phyloP scores from a whole-genome alignment of 2,888 invertebrate genomes.

The Acrocyrtus sp. region DNA sequence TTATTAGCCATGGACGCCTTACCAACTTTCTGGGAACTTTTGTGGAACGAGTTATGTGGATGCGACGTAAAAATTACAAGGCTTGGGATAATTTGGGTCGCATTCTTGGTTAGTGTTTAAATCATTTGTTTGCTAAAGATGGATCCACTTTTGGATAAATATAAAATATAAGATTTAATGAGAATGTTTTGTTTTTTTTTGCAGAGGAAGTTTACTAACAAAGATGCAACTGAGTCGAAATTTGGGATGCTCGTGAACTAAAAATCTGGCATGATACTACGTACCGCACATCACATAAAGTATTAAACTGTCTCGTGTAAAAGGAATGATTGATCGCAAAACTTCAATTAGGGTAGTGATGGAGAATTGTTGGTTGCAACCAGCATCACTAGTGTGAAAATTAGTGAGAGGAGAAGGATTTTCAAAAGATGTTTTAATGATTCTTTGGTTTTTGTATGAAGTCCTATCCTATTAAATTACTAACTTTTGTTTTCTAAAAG shows the following conservation, averaged over 20 bases:
- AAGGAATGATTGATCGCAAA: not conserved
- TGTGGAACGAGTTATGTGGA: slow-evolving; percentile 52
- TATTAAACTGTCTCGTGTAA: slow-evolving; percentile 26
- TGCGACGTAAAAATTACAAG: slow-evolving; percentile 49
- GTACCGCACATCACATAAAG: slow-evolving; percentile 4
- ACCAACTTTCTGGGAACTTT: slow-evolving; percentile 52
- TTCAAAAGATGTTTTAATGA: slow-evolving; percentile 15
- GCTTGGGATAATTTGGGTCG: slow-evolving; percentile 58
- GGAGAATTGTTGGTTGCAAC: slow-evolving; percentile 40
- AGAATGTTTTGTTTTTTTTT: not conserved
- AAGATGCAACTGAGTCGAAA: too few species aligned
- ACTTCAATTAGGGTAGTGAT: slow-evolving; percentile 33
- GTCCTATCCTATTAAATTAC: not conserved
- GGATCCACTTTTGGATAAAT: not conserved
- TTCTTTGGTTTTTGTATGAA: slow-evolving; percentile 24
- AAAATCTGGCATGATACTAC: slow-evolving; percentile 15
- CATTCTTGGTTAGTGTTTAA: slow-evolving; percentile 53
- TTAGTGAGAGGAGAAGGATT: not conserved
- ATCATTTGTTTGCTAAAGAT: not conserved
- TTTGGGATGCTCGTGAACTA: not conserved
- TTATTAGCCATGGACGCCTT: slow-evolving; percentile 45
- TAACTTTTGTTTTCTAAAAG: not conserved
- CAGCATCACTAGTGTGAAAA: not conserved
- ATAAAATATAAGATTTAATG: too few species aligned
- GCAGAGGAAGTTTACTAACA: slow-evolving; percentile 45